Conservation (phyloP, 2,113 vertebrate species). For the Macrotus californicus region DNA sequence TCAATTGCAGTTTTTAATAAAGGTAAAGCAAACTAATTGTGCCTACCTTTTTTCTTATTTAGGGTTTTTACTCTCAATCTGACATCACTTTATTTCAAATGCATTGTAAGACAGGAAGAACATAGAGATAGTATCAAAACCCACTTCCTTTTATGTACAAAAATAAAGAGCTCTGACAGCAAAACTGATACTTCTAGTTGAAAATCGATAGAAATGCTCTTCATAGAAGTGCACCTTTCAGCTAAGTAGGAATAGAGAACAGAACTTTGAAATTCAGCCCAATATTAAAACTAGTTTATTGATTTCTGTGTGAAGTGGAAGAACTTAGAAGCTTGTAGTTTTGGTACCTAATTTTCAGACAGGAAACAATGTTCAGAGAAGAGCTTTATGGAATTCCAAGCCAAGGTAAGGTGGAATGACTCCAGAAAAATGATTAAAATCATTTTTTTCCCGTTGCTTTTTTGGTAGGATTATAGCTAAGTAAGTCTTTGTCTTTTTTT, state of each 20-base stretch:
- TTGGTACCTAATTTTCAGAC: constrained; percentile 19
- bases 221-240: constrained; percentile 37
- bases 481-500: not conserved
- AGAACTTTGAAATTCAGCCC: constrained; percentile 19
- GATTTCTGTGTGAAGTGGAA: constrained; percentile 6
- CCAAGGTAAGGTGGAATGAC: constrained; percentile 70
- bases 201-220: constrained; percentile 51
- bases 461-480: not conserved
- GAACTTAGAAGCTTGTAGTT: constrained; percentile 33
- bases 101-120: constrained; percentile 79
- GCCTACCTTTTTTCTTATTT: not conserved
- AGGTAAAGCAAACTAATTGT: not conserved
- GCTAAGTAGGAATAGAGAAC: constrained; percentile 11
- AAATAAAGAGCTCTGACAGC: constrained; percentile 73
- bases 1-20: constrained; percentile 15
- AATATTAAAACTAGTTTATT: not conserved
- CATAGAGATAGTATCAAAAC: constrained; percentile 74
- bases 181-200: constrained; percentile 62
- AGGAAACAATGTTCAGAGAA: constrained; percentile 63
- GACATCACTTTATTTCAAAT: constrained; percentile 72
- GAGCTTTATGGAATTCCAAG: constrained; percentile 48
- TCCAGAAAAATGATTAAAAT: constrained; percentile 16
- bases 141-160: constrained; percentile 83
- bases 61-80: constrained; percentile 41
- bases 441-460: constrained; percentile 26